Evolutionary conservation across 1,140 invertebrate species (phyloP), one percentile per base, ranked within the genome.

Genomic region (Pachypsylla venusta): DNA sequence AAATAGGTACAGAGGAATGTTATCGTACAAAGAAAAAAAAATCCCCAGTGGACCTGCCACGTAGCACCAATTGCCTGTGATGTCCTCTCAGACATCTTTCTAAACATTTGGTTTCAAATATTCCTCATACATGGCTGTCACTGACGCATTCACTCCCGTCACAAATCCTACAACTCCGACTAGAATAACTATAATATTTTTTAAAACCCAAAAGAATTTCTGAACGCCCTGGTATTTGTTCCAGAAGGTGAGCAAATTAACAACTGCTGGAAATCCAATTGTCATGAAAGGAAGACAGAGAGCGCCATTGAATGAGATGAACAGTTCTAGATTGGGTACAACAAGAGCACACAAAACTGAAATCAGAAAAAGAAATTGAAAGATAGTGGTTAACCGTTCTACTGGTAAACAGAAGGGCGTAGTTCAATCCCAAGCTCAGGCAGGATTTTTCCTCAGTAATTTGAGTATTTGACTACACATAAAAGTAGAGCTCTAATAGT

Each of bases 221-320:
- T 66, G 66, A 2, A 77, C 76, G 25, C 73, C 66, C 3, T 67
- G 64, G 48, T 65, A 61, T 53, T 92, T 88, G 27, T 77, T 67
- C 70, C 78, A 81, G 57, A 74, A 70, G 1, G 79, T 68, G 65
- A 85, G 77, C 25, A 83, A 75, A 65, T 93, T 85, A 65, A 93
- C 83, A 22, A 89, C 68, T 1, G 85, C 85, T 13, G 90, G 90
- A 65, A 93, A 85, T 13, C 89, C 81, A 2, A 93, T 75, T 0
- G 87, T 85, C 48, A 92, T 76, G 12, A 85, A 79, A 1, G 85
- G 85, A n/a, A 87, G 77, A 59, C 83, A 84, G n/a, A 91, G 74
- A 0, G 90, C 85, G 14, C 90, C 90, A 56, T 92, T 83, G 26
- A 91, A 73, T 0, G 88, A 84, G 59, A 94, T 93, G 67, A 93